These are phyloP conservation scores for Erebia ligea DNA, from an alignment of 2,888 invertebrate genomes.

Conservation along the genomic window DNA sequence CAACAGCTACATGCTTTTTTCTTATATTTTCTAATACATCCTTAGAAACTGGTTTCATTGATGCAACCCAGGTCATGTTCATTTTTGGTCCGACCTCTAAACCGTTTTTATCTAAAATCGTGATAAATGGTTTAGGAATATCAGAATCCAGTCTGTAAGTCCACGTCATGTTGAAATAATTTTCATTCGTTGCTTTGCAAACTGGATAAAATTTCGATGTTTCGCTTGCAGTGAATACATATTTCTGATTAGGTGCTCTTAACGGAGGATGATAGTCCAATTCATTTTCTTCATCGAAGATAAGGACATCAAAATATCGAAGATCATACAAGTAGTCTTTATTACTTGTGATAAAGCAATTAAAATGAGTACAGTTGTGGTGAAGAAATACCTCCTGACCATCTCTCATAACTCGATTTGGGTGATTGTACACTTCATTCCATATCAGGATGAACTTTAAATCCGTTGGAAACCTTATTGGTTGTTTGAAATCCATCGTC, in stretches of 20 bases:
- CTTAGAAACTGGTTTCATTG: conserved; percentile 51
- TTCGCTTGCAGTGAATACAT: conserved; percentile 71
- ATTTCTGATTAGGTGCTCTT: conserved; percentile 70
- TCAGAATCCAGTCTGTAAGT: conserved; percentile 67
- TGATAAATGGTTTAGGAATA: conserved; percentile 56
- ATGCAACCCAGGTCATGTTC: conserved; percentile 58
- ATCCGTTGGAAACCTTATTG: conserved; percentile 57
- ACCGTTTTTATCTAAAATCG: conserved; percentile 54
- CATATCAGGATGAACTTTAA: conserved; percentile 64
- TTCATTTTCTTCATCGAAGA: conserved; percentile 76
- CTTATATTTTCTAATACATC: conserved; percentile 50
- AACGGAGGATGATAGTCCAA: conserved; percentile 57
- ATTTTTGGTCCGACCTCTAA: conserved; percentile 63
- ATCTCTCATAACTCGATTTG: conserved; percentile 42
- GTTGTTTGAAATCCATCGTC: conserved; percentile 45
- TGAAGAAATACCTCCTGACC: conserved; percentile 60
- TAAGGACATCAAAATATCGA: conserved; percentile 71
- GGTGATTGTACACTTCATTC: conserved; percentile 53
- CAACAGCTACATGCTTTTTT: conserved; percentile 61
- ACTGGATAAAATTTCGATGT: conserved; percentile 58
- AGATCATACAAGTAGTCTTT: conserved; percentile 58
- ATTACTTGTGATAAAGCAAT: conserved; percentile 72
- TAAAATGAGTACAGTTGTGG: conserved; percentile 61
- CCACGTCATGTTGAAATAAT: conserved; percentile 68
- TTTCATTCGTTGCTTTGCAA: conserved; percentile 53